These are phyloP conservation scores for Cancer borealis DNA, from an alignment of 2,888 invertebrate species.

Conservation along the genomic window DNA sequence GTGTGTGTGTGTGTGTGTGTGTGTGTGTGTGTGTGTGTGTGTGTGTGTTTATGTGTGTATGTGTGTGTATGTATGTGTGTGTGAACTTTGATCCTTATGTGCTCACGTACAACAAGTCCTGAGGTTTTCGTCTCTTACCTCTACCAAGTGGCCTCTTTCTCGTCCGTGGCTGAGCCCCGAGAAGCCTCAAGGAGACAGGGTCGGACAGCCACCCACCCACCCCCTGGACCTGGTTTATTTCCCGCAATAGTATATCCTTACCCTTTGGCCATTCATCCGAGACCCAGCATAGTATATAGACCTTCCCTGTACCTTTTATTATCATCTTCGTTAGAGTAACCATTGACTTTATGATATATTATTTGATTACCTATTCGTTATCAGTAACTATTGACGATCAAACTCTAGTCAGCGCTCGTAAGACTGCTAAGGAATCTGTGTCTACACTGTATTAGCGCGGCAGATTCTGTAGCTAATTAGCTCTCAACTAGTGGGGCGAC, in stretches of 20 bases:
- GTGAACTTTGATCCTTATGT: conserved; percentile 60
- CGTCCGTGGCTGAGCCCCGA: neutral
- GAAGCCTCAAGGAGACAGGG: conserved; percentile 7
- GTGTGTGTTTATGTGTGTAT: conserved; percentile 6
- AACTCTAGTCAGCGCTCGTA: conserved; percentile 53
- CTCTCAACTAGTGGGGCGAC: conserved; percentile 65
- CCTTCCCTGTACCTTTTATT: neutral
- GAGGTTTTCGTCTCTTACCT: conserved; percentile 47
- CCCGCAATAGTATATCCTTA: neutral
- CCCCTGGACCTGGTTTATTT: neutral
- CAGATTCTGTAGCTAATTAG: conserved; percentile 69
- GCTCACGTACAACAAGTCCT: conserved; percentile 53
- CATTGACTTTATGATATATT: conserved; percentile 35
- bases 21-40: conserved; percentile 1
- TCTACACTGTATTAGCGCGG: conserved; percentile 59
- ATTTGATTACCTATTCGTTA: conserved; percentile 38
- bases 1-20: conserved; percentile 11
- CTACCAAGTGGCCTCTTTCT: conserved; percentile 29
- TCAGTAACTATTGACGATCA: conserved; percentile 44
- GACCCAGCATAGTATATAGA: conserved; percentile 16
- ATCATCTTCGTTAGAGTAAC: conserved; percentile 30
- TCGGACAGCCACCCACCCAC: neutral
- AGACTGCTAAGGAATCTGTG: conserved; percentile 61
- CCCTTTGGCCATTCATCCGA: conserved; percentile 33
- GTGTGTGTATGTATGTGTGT: conserved; percentile 31